Evolutionary conservation across 2,797 vertebrate genomes (phyloP), one percentile per base, ranked within the genome.

Genomic region (Myotis pilosus): DNA sequence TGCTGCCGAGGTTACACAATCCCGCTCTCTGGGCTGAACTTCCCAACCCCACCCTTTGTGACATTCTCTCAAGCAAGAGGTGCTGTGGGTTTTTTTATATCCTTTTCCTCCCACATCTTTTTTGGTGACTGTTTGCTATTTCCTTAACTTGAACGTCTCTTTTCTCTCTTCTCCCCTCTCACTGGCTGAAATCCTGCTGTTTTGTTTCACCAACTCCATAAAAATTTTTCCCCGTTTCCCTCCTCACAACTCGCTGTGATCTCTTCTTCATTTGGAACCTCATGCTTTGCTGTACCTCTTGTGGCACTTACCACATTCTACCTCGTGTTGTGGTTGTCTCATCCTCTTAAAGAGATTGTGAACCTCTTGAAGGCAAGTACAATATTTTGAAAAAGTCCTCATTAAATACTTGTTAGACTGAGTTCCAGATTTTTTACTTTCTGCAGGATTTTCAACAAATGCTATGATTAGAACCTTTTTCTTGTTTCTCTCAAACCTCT

Each of bases 331-430:
- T 20, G 1, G 11, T 75, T 38, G 9, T 85, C 44, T 74, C 23
- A 53, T 38, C 68, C 20, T 72, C 51, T 55, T 8, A 20, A 1
- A 60, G 60, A 92, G 85, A 53, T 30, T 87, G 57, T 87, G 57
- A 51, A 83, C 76, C 47, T 91, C 51, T 64, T 84, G 71, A 68
- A 53, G 76, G n/a, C 30, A 79, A 55, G 22, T 62, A 47, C 11
- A 30, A 0, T 44, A 36, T 75, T 23, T 57, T 74, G 57, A 60
- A 23, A 38, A 76, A 64, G 71, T 57, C 38, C 12, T 72, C 25
- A 71, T 82, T 66, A 89, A 68, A 36, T 92, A 72, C 60, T 80
- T 85, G 38, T 51, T 91, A 91, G 89, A 74, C 51, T n/a, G 44
- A 68, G 41, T 80, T 92, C 23, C 30, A 74, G 44, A 41, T 64